These are phyloP conservation scores for Lycia hirtaria DNA, from an alignment of 2,888 invertebrate genomes.

Conservation along the genomic window DNA sequence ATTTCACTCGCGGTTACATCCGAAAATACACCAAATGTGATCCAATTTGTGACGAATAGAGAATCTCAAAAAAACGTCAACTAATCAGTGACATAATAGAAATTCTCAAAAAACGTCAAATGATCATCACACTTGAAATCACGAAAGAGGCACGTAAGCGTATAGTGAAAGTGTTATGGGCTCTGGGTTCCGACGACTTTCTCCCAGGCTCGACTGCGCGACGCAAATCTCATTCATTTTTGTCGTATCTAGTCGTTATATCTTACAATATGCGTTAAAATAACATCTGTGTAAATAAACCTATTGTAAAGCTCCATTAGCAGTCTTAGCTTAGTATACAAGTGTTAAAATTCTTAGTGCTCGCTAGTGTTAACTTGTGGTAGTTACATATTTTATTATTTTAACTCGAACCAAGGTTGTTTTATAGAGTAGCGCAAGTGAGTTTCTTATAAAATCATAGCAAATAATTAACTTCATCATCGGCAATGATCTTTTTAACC, in stretches of 20 bases:
- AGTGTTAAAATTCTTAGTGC: not conserved
- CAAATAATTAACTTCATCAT: no score
- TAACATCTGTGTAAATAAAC: not conserved
- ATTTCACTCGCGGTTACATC: no score
- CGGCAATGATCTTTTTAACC: no score
- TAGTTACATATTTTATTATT: not conserved
- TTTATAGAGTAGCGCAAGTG: not conserved
- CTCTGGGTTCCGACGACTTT: slow-evolving; percentile 28
- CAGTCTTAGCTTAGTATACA: not conserved
- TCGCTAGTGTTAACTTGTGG: not conserved
- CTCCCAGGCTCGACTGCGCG: slow-evolving; percentile 15
- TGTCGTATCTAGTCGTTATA: slow-evolving; percentile 8
- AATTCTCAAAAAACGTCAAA: slow-evolving; percentile 4
- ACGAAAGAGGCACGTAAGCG: slow-evolving; percentile 26
- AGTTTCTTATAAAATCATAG: no score
- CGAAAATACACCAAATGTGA: no score
- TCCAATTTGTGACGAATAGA: no score
- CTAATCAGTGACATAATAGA: no score
- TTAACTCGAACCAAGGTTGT: not conserved
- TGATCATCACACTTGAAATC: slow-evolving; percentile 24
- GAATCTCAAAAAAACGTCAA: no score
- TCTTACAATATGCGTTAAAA: not conserved
- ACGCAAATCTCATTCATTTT: slow-evolving; percentile 24
- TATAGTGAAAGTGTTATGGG: slow-evolving; percentile 32
- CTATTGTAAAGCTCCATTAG: not conserved